Evolutionary conservation across 2,113 vertebrate genomes (phyloP), one percentile per base, ranked within the genome.

Genomic region (Pitta sordida): DNA sequence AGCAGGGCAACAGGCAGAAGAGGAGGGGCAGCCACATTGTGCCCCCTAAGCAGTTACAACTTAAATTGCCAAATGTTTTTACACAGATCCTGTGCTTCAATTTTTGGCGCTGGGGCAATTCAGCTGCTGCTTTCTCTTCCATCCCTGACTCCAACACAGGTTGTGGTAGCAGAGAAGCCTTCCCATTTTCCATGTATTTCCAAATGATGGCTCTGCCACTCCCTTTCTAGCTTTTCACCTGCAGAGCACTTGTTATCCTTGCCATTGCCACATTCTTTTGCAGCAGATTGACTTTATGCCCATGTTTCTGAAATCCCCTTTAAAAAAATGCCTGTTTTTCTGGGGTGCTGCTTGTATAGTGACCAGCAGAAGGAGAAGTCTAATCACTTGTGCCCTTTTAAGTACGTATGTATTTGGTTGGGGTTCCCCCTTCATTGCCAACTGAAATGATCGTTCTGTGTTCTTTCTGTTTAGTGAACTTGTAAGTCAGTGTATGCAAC

Each of bases 341-440:
- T 55, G 34, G 20, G 11, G 1, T 1, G 0, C 6, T 30, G 4
- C 43, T 53, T 32, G 15, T 27, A 6, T 0, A 89, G 36, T 6
- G 27, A 64, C 11, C 32, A 81, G 34, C 30, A 70, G 49, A 73
- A 15, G 0, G 0, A 56, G 26, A 65, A 14, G 6, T 21, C n/a
- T 12, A 9, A 36, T 8, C 51, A 21, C n/a, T 73, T 79, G 9
- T 71, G 13, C 44, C 27, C 43, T 89, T 64, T 56, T 44, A 64
- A 49, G n/a, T 0, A 2, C 15, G 12, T 0, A 2, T 16, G 12
- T 0, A 2, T 15, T 36, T 59, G 6, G 7, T 18, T 63, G 58
- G 7, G 18, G 46, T 59, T 3, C 2, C 7, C 4, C 29, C 11
- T 87, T 73, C 10, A 36, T 6, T 74, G 19, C 13, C 48, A 70